These are phyloP conservation scores for Metallyticus violacea DNA, from an alignment of 2,888 invertebrate species.

Conservation along the genomic window DNA sequence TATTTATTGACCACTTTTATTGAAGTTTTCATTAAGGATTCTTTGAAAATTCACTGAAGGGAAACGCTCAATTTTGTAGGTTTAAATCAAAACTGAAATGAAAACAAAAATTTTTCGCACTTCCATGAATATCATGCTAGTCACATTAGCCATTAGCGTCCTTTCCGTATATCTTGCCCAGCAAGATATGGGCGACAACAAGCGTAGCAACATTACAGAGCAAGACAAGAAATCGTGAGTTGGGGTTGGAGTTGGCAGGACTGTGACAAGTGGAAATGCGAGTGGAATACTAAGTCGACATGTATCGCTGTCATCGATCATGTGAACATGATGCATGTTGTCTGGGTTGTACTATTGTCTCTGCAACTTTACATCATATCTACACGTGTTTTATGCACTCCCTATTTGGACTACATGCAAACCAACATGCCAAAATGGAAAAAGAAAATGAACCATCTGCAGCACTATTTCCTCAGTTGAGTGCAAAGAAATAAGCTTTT, in stretches of 20 bases:
- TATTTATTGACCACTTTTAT: no score
- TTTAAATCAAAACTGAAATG: no score
- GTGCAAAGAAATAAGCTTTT: no score
- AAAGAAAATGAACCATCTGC: neutral
- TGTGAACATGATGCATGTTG: neutral
- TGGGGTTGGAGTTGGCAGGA: neutral
- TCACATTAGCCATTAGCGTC: neutral
- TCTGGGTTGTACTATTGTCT: neutral
- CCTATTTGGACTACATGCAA: neutral
- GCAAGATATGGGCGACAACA: neutral
- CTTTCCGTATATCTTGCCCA: no score
- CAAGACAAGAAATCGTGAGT: neutral
- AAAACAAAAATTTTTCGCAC: neutral
- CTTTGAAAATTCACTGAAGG: no score
- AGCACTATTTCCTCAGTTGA: no score
- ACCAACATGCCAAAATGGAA: neutral
- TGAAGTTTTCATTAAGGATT: no score
- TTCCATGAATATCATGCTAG: neutral
- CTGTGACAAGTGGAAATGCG: neutral
- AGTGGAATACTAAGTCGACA: neutral
- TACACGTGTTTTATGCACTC: neutral
- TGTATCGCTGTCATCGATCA: neutral
- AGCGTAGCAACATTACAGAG: neutral
- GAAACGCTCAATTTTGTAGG: no score
- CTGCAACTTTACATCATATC: neutral